Base-by-base conservation (phyloP, 2,888 invertebrate genomes). In the Microctonus aethiopoides region DNA sequence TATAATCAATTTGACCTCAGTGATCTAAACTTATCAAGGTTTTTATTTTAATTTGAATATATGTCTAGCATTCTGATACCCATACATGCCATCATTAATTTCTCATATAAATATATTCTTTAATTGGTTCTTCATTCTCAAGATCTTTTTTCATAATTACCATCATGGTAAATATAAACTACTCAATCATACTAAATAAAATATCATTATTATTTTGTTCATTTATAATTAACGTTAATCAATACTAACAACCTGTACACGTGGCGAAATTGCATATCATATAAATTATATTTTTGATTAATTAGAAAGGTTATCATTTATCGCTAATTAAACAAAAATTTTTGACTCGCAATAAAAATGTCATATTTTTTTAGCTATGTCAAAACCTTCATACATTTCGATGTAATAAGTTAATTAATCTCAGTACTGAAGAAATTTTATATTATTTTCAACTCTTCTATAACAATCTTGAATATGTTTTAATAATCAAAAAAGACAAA, bases 401-500 rank as follows among this genome's bases (percentile, higher is more conserved):
- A n/a, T 41, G n/a, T 29, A 29, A 4, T 29, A 29, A 29, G 7
- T 29, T 7, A 7, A 29, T 29, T 29, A 7, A 29, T 3, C 29
- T 3, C 29, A 29, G 29, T 29, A 29, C 5, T 7, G 7, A 46
- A 46, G 9, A 46, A 6, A 46, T 46, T 10, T 46, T 9, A 6
- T 9, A 6, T 6, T 46, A 6, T 9, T 46, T 4, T 6, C 3
- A 46, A 46, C 4, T 3, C 3, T 6, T 16, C 46, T 3, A 7
- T 3, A 7, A 29, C n/a, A n/a, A 22, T 41, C 20, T 24, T 41
- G 11, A 57, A n/a, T 56, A 68, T 68, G 24, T 46, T 41, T 41
- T 52, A 56, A 68, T 66, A 36, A 10, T 39, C 39, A 36, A 61
- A 68, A 72, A 64, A 69, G 62, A 62, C 69, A 71, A 69, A 74